Evolutionary conservation across 2,888 invertebrate species (phyloP), one percentile per base, ranked within the genome.

Genomic region (Clusia tigrina): DNA sequence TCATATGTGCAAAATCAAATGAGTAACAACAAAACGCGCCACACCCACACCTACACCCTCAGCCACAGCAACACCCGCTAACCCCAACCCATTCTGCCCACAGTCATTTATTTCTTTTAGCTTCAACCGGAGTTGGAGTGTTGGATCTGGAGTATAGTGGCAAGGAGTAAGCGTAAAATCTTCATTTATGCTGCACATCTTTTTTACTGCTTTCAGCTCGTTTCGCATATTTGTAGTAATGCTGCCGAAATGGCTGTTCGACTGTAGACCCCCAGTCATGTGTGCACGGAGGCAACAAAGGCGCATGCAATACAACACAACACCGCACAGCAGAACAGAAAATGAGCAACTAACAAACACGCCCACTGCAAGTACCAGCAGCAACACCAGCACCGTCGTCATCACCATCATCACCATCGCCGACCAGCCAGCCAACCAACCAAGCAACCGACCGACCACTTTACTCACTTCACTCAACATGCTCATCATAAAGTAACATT

Each of bases 1-100:
- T 48, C 48, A 15, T 22, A 48, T 20, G 22, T 48, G 48, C 18
- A 48, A 20, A 48, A 20, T 48, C 48, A 48, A 48, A 48, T n/a
- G n/a, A n/a, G n/a, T n/a, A n/a, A n/a, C n/a, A n/a, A n/a, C n/a
- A n/a, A n/a, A n/a, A n/a, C n/a, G n/a, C n/a, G n/a, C n/a, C n/a
- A n/a, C n/a, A n/a, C n/a, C n/a, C n/a, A n/a, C n/a, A n/a, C n/a
- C n/a, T n/a, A n/a, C n/a, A n/a, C n/a, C n/a, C n/a, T n/a, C n/a
- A n/a, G n/a, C n/a, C n/a, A n/a, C n/a, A n/a, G n/a, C n/a, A n/a
- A n/a, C n/a, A n/a, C n/a, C n/a, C n/a, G n/a, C n/a, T n/a, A n/a
- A n/a, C n/a, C n/a, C n/a, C n/a, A n/a, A n/a, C n/a, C n/a, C n/a
- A 3, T 42, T 42, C 42, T 42, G 10, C 42, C n/a, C n/a, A 17